Conservation (phyloP, 2,888 invertebrate genomes). For the Cantharis rustica region DNA sequence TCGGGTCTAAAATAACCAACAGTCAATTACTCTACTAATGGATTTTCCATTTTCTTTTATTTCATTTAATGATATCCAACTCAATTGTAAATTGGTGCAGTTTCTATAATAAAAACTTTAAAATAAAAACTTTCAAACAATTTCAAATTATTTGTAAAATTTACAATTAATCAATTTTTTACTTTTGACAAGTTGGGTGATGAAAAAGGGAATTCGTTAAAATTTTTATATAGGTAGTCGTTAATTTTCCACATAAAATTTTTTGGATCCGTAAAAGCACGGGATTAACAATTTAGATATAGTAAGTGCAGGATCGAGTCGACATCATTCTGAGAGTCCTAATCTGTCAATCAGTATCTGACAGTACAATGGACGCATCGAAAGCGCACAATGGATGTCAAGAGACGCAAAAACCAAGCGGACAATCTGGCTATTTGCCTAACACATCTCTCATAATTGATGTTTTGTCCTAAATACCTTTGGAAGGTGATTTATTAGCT, state of each 20-base stretch:
- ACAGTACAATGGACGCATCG: constrained; percentile 44
- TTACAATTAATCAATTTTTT: constrained; percentile 10
- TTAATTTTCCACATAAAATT: constrained; percentile 26
- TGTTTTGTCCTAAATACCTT: constrained; percentile 27
- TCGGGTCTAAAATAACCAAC: constrained; percentile 49
- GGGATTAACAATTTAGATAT: constrained; percentile 50
- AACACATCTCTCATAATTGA: constrained; percentile 32
- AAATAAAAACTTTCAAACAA: constrained; percentile 5
- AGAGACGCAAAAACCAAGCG: constrained; percentile 31
- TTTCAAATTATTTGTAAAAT: constrained; percentile 4
- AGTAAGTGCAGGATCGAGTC: constrained; percentile 52
- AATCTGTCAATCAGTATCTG: constrained; percentile 44
- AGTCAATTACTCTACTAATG: constrained; percentile 44
- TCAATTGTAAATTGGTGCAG: constrained; percentile 11
- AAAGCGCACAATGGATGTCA: constrained; percentile 33
- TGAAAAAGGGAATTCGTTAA: constrained; percentile 7
- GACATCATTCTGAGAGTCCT: constrained; percentile 45
- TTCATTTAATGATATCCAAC: constrained; percentile 7
- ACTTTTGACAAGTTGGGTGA: not conserved
- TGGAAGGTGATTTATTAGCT: constrained; percentile 27
- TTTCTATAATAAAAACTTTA: constrained; percentile 1
- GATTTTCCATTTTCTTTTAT: constrained; percentile 32
- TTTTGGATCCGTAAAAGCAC: constrained; percentile 23
- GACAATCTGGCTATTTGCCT: constrained; percentile 30
- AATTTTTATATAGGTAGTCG: constrained; percentile 18